A percentile compares a stretch with the other conserved stretches of the same genome.
Evolutionary conservation across 2,797 vertebrate genomes (phyloP).

Genomic region (Smutsia gigantea): DNA sequence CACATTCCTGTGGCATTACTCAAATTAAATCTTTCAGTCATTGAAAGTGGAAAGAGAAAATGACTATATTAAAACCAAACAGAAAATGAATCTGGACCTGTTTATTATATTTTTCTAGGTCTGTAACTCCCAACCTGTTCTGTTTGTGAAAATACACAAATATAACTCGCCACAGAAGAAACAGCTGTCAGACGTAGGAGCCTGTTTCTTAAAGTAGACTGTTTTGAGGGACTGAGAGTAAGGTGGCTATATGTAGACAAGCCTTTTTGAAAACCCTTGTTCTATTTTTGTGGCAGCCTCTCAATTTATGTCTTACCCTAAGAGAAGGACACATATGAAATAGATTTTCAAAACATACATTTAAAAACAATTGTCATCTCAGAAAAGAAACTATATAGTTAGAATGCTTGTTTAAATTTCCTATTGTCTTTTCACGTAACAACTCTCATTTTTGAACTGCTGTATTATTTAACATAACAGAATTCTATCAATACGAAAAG

Average conservation of each 20-base stretch:
- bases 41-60: slow-evolving; percentile 73
- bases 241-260: slow-evolving; percentile 31
- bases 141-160: slow-evolving; percentile 72
- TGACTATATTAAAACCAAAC: slow-evolving; percentile 75
- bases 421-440: not conserved
- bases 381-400: slow-evolving; percentile 14
- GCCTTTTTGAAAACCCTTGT: not conserved
- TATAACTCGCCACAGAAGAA: slow-evolving; percentile 52
- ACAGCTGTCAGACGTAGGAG: not conserved
- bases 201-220: slow-evolving; percentile 43
- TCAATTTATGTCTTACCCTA: not conserved
- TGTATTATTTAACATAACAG: not conserved
- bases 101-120: slow-evolving; percentile 75
- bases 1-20: slow-evolving; percentile 79
- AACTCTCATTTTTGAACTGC: not conserved
- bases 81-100: slow-evolving; percentile 72
- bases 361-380: not conserved
- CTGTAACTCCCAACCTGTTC: slow-evolving; percentile 68
- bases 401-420: not conserved
- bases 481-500: not conserved
- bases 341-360: not conserved
- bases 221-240: slow-evolving; percentile 34
- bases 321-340: not conserved
- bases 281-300: slow-evolving; percentile 22
- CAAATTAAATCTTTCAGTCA: slow-evolving; percentile 75